Evolutionary conservation across 2,888 invertebrate species (phyloP).

Genomic region (Euzophera pinguis): DNA sequence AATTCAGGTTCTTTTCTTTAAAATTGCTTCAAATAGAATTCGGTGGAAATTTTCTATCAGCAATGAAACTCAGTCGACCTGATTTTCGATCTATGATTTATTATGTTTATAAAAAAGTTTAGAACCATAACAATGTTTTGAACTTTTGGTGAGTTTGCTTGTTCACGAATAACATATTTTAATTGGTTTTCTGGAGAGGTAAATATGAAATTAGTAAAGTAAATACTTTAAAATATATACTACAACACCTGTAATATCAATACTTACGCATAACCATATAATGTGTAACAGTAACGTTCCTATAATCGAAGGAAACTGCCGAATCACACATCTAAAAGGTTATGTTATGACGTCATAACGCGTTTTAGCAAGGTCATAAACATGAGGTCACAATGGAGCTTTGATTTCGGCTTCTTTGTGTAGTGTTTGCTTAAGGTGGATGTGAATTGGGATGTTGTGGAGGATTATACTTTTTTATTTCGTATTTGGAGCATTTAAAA

Average conservation of each 20-base stretch:
- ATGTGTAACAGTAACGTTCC: neutral
- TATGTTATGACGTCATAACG: neutral
- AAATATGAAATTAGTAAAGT: too few relatives aligned
- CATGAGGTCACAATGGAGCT: neutral
- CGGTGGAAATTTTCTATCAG: too few relatives aligned
- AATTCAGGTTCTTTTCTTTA: too few relatives aligned
- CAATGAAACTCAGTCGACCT: too few relatives aligned
- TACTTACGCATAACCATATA: neutral
- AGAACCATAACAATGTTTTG: too few relatives aligned
- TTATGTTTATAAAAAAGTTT: too few relatives aligned
- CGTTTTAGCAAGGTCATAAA: slow-evolving; percentile 7
- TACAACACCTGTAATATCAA: neutral
- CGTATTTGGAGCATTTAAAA: neutral
- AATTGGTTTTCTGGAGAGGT: too few relatives aligned
- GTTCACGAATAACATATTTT: too few relatives aligned
- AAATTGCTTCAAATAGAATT: too few relatives aligned
- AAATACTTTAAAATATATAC: too few relatives aligned
- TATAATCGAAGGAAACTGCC: neutral
- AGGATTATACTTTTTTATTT: neutral
- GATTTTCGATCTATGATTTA: too few relatives aligned
- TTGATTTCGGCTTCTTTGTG: slow-evolving; percentile 4
- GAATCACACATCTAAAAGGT: neutral
- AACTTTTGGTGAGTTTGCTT: too few relatives aligned
- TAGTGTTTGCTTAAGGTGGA: slow-evolving; percentile 15
- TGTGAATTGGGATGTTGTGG: slow-evolving; percentile 9